Conservation (phyloP, 1,140 invertebrate species). For the Drosophila subobscura region DNA sequence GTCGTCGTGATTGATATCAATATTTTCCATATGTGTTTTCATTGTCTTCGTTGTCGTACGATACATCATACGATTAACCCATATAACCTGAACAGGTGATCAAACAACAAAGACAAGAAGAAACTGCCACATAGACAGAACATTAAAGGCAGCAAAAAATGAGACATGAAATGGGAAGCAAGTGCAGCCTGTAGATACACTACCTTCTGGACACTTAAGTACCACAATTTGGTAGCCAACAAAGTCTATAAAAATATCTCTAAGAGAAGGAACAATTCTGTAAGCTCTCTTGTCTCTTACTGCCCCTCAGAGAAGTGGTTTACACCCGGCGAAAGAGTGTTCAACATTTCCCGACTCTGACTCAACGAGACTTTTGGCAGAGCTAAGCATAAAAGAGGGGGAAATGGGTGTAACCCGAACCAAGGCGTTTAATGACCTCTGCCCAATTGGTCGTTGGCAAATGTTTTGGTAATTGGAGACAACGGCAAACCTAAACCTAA, state of each 20-base stretch:
- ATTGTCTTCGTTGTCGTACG: conserved; percentile 9
- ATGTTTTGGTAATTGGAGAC: conserved; percentile 50
- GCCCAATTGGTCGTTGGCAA: conserved; percentile 31
- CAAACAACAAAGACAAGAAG: conserved; percentile 13
- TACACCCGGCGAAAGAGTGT: no score
- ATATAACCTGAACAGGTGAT: conserved; percentile 39
- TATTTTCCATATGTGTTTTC: neutral
- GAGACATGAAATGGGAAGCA: neutral
- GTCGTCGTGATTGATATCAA: conserved; percentile 33
- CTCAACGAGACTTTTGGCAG: conserved; percentile 47
- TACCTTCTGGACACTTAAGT: no score
- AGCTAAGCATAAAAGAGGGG: conserved; percentile 37
- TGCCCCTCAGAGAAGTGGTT: no score
- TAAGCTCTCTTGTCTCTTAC: no score
- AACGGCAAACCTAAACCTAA: conserved; percentile 32
- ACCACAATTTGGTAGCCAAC: no score
- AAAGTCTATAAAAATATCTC: no score
- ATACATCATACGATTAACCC: conserved; percentile 41
- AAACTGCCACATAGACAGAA: conserved; percentile 51
- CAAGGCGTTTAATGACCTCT: conserved; percentile 68
- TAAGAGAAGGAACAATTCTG: no score
- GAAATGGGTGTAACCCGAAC: conserved; percentile 15
- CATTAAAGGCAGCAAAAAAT: conserved; percentile 20
- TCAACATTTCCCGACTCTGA: conserved; percentile 56
- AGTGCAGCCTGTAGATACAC: no score